Evolutionary conservation across 1,140 invertebrate species (phyloP), one percentile per base, ranked within the genome.

Genomic region (Ostrea denselamellosa): DNA sequence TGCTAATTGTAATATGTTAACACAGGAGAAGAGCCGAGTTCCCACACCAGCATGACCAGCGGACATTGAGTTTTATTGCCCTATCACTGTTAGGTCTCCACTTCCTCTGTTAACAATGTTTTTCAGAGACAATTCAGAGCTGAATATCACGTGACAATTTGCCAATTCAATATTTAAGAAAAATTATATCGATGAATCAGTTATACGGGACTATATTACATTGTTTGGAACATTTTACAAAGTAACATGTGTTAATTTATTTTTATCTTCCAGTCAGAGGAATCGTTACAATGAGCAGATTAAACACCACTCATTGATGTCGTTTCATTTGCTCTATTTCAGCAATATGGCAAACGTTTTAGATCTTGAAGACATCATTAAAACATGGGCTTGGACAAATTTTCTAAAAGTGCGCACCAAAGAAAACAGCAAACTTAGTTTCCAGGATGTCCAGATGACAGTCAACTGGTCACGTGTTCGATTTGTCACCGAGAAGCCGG

Each of bases 401-500:
- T 95, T 95, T 83, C 87, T 92, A 54, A 92, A 93, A 62, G 93
- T 94, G 8, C 88, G 92, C 17, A 89, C 90, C 19, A 93, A 95
- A 83, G 94, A 95, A n/a, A 93, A 94, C 65, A 88, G 90, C 17
- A 94, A 94, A 86, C 92, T 95, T 12, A 91, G 94, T 86, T 91
- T 91, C 58, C 89, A 95, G 52, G 92, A 94, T 77, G 89, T 95
- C 2, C 89, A 90, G 65, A 89, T 94, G 82, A 91, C 93, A 9
- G 90, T 95, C 77, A 95, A 95, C 88, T 95, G 95, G 93, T 93
- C 93, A 65, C 89, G 93, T 17, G 92, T 95, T 0, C 91, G 93
- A 22, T 93, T 95, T 71, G 89, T 90, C 25, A 93, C 94, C 25
- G 92, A 91, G 9, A 93, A 92, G 10, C 95, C 95, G 0, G 90